Evolutionary conservation across 2,888 invertebrate species (phyloP).

Genomic region (Pteria penguin): DNA sequence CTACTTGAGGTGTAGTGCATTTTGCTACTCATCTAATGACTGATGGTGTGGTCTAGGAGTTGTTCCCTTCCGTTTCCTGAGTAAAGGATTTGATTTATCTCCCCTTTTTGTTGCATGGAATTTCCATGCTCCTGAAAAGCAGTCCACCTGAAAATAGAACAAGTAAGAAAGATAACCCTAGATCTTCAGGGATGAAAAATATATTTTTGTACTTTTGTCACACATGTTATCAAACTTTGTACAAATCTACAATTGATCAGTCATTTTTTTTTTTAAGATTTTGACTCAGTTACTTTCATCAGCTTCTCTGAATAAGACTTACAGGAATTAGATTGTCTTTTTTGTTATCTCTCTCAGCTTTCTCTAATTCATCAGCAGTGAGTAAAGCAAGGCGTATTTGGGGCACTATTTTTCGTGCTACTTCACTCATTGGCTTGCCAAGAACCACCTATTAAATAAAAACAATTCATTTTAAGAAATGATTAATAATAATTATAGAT

Average conservation of each 20-base stretch:
- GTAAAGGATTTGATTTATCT: slow-evolving; percentile 61
- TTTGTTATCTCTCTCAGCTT: slow-evolving; percentile 74
- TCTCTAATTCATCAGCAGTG: slow-evolving; percentile 71
- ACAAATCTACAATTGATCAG: too few relatives aligned
- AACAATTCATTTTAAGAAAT: too few relatives aligned
- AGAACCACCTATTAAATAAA: slow-evolving; percentile 75
- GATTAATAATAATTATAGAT: too few relatives aligned
- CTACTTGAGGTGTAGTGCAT: too few relatives aligned
- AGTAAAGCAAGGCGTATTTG: slow-evolving; percentile 72
- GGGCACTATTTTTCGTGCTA: slow-evolving; percentile 65
- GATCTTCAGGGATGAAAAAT: too few relatives aligned
- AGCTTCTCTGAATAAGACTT: too few relatives aligned
- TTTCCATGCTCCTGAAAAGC: slow-evolving; percentile 68
- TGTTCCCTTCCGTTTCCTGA: slow-evolving; percentile 64
- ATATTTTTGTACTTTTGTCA: too few relatives aligned
- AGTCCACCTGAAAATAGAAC: slow-evolving; percentile 67
- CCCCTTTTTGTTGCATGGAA: slow-evolving; percentile 67
- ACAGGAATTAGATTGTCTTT: slow-evolving; percentile 75
- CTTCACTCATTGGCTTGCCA: slow-evolving; percentile 65
- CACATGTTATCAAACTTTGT: too few relatives aligned
- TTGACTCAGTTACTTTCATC: too few relatives aligned
- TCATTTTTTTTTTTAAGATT: too few relatives aligned
- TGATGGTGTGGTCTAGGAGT: slow-evolving; percentile 62
- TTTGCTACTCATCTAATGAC: slow-evolving; percentile 31
- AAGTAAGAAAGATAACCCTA: too few relatives aligned